These are phyloP conservation scores for Serranus cabrilla DNA, from an alignment of 2,797 vertebrate species.

Conservation along the genomic window DNA sequence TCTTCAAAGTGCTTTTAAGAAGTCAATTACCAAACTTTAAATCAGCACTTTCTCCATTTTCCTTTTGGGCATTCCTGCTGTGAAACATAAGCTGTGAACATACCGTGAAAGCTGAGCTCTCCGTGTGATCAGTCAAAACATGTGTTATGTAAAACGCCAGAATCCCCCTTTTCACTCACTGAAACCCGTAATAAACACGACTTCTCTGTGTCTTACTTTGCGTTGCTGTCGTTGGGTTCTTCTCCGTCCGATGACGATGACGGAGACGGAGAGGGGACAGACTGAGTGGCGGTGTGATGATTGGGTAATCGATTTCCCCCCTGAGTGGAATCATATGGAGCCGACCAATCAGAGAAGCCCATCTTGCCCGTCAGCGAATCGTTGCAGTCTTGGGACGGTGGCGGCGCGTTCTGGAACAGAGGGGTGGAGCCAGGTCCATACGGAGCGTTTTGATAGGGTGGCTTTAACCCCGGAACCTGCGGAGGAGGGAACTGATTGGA, in stretches of 20 bases:
- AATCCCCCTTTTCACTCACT: neutral
- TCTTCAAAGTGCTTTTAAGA: neutral
- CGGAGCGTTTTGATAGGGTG: constrained; percentile 89
- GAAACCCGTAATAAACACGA: neutral
- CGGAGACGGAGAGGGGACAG: constrained; percentile 89
- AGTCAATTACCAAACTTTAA: neutral
- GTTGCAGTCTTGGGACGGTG: constrained; percentile 89
- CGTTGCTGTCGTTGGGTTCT: constrained; percentile 89
- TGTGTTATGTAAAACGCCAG: neutral
- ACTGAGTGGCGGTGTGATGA: constrained; percentile 85
- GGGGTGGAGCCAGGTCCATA: constrained; percentile 85
- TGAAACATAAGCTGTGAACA: neutral
- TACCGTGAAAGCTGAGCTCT: neutral
- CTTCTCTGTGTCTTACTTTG: constrained; percentile 85
- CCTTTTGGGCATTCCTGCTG: neutral
- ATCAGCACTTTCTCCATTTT: neutral
- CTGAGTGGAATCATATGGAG: constrained; percentile 90
- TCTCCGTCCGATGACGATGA: constrained; percentile 93
- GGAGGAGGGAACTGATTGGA: constrained; percentile 86
- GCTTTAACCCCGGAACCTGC: constrained; percentile 88
- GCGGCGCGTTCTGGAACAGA: constrained; percentile 87
- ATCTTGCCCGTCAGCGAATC: constrained; percentile 86
- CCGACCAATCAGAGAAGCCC: constrained; percentile 90
- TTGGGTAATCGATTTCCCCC: constrained; percentile 87
- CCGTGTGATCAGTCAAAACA: constrained; percentile 3